phyloP scores from a whole-genome alignment of 2,888 invertebrate genomes.

The Ophraella communa region DNA sequence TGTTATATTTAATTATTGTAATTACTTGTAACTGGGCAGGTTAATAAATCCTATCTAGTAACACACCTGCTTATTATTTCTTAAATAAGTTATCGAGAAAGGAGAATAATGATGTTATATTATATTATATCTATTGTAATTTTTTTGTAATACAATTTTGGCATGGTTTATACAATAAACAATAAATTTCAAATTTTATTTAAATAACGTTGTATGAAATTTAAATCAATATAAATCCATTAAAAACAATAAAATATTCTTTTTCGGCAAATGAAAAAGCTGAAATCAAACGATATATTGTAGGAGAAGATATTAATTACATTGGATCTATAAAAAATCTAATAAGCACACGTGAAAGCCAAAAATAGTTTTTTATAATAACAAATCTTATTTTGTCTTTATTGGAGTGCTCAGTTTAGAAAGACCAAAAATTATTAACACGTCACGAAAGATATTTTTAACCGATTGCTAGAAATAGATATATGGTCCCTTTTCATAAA shows the following conservation, averaged over 20 bases:
- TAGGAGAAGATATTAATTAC: conserved; percentile 9
- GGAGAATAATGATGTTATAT: conserved; percentile 26
- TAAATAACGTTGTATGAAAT: no score
- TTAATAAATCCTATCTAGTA: conserved; percentile 52
- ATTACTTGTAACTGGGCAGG: conserved; percentile 49
- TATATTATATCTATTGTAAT: conserved; percentile 45
- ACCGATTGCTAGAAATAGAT: conserved; percentile 44
- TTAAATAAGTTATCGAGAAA: conserved; percentile 36
- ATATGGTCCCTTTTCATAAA: conserved; percentile 8
- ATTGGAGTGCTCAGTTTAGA: conserved; percentile 38
- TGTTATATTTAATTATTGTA: conserved; percentile 49
- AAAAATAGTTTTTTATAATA: conserved; percentile 37
- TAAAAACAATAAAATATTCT: no score
- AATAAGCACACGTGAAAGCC: conserved; percentile 28
- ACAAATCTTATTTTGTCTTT: conserved; percentile 39
- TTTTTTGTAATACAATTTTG: conserved; percentile 45
- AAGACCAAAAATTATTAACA: conserved; percentile 38
- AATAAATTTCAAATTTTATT: conserved; percentile 27
- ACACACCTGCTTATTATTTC: conserved; percentile 48
- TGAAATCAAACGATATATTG: not conserved
- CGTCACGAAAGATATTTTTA: conserved; percentile 44
- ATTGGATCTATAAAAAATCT: no score
- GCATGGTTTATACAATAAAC: conserved; percentile 40
- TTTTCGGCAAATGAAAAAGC: no score
- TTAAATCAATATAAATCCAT: no score